These are phyloP conservation scores for Trissolcus japonicus DNA, from an alignment of 2,888 invertebrate genomes.

Conservation along the genomic window DNA sequence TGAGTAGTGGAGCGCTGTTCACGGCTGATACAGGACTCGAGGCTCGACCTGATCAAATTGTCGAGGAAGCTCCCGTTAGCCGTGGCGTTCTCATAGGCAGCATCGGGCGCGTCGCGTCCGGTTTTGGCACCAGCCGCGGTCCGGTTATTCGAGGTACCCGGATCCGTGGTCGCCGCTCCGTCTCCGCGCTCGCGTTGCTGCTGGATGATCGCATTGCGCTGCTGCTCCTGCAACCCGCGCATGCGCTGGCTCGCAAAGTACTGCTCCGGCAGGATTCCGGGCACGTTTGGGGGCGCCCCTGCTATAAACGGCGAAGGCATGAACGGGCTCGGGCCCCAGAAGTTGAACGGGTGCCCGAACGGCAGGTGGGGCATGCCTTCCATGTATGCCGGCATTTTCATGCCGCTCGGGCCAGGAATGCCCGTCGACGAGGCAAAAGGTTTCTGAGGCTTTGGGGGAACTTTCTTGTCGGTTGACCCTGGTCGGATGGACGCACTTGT, in stretches of 20 bases:
- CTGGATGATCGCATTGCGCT: conserved; percentile 71
- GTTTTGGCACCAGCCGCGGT: conserved; percentile 77
- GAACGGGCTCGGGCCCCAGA: conserved; percentile 84
- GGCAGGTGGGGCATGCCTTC: conserved; percentile 80
- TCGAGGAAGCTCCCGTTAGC: conserved; percentile 89
- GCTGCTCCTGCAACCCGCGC: conserved; percentile 86
- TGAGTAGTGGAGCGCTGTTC: conserved; percentile 68
- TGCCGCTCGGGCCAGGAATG: conserved; percentile 81
- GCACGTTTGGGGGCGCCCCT: conserved; percentile 76
- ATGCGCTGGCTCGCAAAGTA: conserved; percentile 88
- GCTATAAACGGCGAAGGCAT: conserved; percentile 77
- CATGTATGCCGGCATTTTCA: conserved; percentile 83
- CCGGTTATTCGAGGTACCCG: conserved; percentile 70
- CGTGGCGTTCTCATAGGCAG: conserved; percentile 81
- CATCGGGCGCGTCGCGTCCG: conserved; percentile 81
- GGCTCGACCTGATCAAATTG: conserved; percentile 88
- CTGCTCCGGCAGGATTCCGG: conserved; percentile 79
- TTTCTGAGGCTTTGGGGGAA: conserved; percentile 77
- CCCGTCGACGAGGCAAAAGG: conserved; percentile 77
- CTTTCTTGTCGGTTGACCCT: conserved; percentile 72
- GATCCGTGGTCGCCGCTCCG: conserved; percentile 63
- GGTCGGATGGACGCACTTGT: conserved; percentile 64
- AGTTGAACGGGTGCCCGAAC: conserved; percentile 84
- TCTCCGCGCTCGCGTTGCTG: conserved; percentile 63
- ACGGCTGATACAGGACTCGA: conserved; percentile 82